Evolutionary conservation across 2,888 invertebrate genomes (phyloP).

Genomic region (Portevinia maculata): DNA sequence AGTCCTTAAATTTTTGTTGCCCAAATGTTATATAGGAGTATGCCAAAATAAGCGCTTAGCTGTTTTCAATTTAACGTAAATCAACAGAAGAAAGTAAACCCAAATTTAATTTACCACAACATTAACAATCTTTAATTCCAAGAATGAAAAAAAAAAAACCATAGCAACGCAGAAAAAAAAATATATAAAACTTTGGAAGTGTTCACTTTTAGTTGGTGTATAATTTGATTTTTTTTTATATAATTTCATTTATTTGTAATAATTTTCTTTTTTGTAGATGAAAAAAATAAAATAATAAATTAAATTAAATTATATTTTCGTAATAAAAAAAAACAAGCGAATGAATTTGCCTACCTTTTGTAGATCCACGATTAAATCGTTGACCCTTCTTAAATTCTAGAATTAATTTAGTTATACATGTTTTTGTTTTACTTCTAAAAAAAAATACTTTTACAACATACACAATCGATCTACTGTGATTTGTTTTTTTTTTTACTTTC

Average conservation of each 20-base stretch:
- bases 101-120: conserved; percentile 6
- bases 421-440: conserved; percentile 21
- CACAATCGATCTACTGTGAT: conserved; percentile 26
- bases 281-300: conserved; percentile 67
- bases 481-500: conserved; percentile 41
- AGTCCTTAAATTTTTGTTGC: no score
- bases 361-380: conserved; percentile 70
- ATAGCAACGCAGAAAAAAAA: conserved; percentile 10
- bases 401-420: conserved; percentile 65
- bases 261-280: conserved; percentile 46
- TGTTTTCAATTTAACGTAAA: no score
- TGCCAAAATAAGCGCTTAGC: no score
- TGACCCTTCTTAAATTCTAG: conserved; percentile 60
- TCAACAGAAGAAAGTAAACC: background rate
- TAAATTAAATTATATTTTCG: conserved; percentile 69
- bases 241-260: conserved; percentile 68
- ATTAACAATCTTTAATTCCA: conserved; percentile 22
- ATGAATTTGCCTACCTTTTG: conserved; percentile 72
- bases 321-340: conserved; percentile 59
- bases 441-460: conserved; percentile 37
- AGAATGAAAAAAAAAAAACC: conserved; percentile 1
- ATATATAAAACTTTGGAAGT: conserved; percentile 25
- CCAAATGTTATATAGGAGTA: no score
- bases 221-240: conserved; percentile 22
- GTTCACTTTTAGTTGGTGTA: conserved; percentile 40